phyloP scores from a whole-genome alignment of 2,888 invertebrate genomes.

The Tromatobia lineatoria region DNA sequence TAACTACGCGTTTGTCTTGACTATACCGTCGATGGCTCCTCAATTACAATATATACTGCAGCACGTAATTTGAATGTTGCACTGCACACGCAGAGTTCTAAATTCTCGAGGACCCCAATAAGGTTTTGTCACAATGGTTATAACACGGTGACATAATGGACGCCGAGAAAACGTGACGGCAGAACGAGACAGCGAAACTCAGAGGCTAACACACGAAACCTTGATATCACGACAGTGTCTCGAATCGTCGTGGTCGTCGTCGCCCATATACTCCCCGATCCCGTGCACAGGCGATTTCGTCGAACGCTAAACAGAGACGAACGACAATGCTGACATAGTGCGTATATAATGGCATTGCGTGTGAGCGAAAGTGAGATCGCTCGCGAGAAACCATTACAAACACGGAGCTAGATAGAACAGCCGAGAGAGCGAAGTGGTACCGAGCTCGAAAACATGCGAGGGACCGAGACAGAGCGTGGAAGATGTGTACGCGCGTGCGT shows the following conservation, averaged over 20 bases:
- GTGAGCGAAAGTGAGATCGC: constrained; percentile 33
- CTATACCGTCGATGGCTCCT: background rate
- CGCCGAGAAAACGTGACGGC: constrained; percentile 21
- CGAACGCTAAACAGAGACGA: constrained; percentile 39
- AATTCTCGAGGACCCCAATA: background rate
- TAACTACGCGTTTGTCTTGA: background rate
- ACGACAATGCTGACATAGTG: constrained; percentile 37
- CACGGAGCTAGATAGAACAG: constrained; percentile 18
- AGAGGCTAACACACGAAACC: constrained; percentile 44
- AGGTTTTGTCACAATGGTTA: constrained; percentile 8
- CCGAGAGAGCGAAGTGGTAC: constrained; percentile 40
- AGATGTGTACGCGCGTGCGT: constrained; percentile 64
- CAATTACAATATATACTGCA: background rate
- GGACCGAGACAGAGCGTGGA: constrained; percentile 33
- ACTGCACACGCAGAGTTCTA: constrained; percentile 3
- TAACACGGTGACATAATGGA: constrained; percentile 23
- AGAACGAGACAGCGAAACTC: constrained; percentile 8
- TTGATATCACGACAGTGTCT: constrained; percentile 55
- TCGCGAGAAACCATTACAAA: constrained; percentile 15
- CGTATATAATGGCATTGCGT: constrained; percentile 21
- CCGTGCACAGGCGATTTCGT: constrained; percentile 57
- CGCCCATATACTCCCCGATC: constrained; percentile 52
- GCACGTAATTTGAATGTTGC: background rate
- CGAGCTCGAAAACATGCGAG: constrained; percentile 26
- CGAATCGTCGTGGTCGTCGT: constrained; percentile 44